Evolutionary conservation across 2,888 invertebrate species (phyloP), one percentile per base, ranked within the genome.

Genomic region (Stenchaetothrips biformis): DNA sequence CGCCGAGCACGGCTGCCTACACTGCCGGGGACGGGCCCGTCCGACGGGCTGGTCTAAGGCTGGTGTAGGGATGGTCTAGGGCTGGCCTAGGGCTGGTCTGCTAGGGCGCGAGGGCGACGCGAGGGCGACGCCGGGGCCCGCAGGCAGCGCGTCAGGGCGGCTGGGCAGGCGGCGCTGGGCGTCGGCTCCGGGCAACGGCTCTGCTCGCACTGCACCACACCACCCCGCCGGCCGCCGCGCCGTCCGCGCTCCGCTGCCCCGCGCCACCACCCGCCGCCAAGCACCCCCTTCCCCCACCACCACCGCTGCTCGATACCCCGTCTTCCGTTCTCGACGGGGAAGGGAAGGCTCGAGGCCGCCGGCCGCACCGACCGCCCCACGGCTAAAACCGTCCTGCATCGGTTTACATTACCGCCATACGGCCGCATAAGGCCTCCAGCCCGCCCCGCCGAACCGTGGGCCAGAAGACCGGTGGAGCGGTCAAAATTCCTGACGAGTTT

Each of bases 201-300:
- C 67, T 9, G 67, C 67, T 21, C 67, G 67, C 67, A 74, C 67
- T 74, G 67, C 67, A 74, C 67, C 67, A n/a, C 67, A 9, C 67
- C 21, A 67, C 67, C 67, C 67, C 67, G 67, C 4, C 67, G 53
- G 67, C 67, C n/a, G 13, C 53, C 53, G 53, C 53, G 16, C 53
- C 0, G 53, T 16, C 53, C 53, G 53, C 53, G 16, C 53, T 53
- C 53, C 53, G 18, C 53, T 13, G 53, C 53, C 53, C 53, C 53
- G 53, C 53, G 53, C 53, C 53, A 11, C 53, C 53, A 18, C 16
- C 11, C 53, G 53, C 53, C 67, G 67, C 21, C 67, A 3, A 6
- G n/a, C 67, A 21, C 67, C 67, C n/a, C 67, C 7, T 11, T 25
- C 67, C 67, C 11, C 67, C 37, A 4, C 37, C 37, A 4, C 37